Evolutionary conservation across 2,113 vertebrate genomes (phyloP).

Genomic region (Plecotus auritus): DNA sequence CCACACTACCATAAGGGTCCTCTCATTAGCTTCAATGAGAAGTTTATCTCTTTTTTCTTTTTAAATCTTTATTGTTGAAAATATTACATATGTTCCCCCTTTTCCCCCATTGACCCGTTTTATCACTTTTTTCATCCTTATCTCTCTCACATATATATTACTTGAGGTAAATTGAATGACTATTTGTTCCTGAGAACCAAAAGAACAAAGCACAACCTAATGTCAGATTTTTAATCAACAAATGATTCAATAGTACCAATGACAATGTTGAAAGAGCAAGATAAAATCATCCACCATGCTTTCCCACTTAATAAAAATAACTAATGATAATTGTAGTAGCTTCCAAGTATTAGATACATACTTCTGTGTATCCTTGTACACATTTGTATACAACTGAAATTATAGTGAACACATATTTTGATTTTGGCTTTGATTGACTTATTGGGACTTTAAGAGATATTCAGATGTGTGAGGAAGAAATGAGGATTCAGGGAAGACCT

Average conservation of each 20-base stretch:
- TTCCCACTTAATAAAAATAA: not conserved
- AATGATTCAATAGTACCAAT: not conserved
- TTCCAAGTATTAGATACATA: not conserved
- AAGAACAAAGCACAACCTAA: not conserved
- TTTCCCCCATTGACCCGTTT: no score
- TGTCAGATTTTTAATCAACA: not conserved
- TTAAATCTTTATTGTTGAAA: no score
- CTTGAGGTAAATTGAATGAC: not conserved
- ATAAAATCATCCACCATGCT: not conserved
- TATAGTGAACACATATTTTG: not conserved
- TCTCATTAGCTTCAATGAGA: not conserved
- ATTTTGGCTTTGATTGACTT: conserved; percentile 15
- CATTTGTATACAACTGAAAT: not conserved
- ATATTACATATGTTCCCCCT: no score
- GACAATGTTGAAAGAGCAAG: conserved; percentile 1
- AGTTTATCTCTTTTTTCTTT: not conserved
- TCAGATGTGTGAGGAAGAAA: not conserved
- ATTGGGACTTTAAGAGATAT: not conserved
- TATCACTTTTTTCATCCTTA: not conserved
- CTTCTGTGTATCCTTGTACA: not conserved
- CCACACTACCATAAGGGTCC: not conserved
- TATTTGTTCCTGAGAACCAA: not conserved
- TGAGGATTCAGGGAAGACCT: not conserved
- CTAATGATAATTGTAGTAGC: not conserved
- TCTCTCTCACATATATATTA: not conserved